phyloP scores from a whole-genome alignment of 2,888 invertebrate species.

The Archaeoteleia sp. region DNA sequence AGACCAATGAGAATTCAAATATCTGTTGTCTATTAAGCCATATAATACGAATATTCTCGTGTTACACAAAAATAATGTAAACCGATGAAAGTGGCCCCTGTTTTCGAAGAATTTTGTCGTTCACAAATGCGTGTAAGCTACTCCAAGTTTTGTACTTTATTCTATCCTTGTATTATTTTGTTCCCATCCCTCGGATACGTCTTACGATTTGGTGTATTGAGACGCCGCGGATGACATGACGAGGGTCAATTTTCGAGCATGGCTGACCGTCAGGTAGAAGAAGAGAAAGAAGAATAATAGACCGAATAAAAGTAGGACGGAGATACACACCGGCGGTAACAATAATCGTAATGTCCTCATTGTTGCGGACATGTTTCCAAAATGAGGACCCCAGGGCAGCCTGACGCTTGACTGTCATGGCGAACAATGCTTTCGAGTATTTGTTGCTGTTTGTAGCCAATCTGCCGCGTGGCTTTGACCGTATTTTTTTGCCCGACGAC shows the following conservation, averaged over 20 bases:
- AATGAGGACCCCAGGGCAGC: slow-evolving; percentile 63
- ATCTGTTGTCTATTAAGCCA: too few relatives aligned
- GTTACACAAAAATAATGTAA: slow-evolving; percentile 24
- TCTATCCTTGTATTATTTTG: slow-evolving; percentile 12
- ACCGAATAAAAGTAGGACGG: slow-evolving; percentile 8
- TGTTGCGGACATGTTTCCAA: slow-evolving; percentile 74
- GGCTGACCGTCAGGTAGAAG: slow-evolving; percentile 68
- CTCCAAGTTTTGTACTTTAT: slow-evolving; percentile 7
- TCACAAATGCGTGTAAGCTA: neutral
- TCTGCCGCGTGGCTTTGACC: slow-evolving; percentile 67
- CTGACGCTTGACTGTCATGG: slow-evolving; percentile 51
- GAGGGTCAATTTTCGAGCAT: slow-evolving; percentile 66
- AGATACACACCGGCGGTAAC: slow-evolving; percentile 58
- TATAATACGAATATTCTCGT: slow-evolving; percentile 5
- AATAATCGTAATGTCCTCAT: slow-evolving; percentile 72
- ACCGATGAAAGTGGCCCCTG: slow-evolving; percentile 12
- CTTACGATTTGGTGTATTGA: slow-evolving; percentile 62
- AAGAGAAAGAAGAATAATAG: slow-evolving; percentile 50
- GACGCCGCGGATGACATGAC: slow-evolving; percentile 70
- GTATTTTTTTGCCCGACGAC: slow-evolving; percentile 43
- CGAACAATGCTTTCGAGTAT: slow-evolving; percentile 65
- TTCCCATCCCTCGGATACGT: slow-evolving; percentile 13
- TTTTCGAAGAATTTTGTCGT: slow-evolving; percentile 23
- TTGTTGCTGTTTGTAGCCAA: slow-evolving; percentile 72
- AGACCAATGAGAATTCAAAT: too few relatives aligned